Base-by-base conservation (phyloP, 2,888 invertebrate species). In the Anoplius nigerrimus region DNA sequence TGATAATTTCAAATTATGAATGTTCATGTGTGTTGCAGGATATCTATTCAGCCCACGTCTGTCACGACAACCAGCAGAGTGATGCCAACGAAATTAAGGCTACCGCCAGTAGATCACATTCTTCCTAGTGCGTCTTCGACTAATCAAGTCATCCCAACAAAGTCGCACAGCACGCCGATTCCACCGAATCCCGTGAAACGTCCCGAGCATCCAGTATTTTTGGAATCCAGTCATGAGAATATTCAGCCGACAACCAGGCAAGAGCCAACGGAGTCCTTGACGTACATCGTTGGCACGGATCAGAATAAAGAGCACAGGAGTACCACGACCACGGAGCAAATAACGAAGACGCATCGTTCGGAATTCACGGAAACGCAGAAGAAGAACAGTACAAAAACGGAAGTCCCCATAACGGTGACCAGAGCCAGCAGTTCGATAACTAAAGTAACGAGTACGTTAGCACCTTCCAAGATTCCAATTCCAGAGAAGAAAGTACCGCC, bases 231-330 rank as follows among this genome's bases (percentile, higher is more conserved):
- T 66, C 74, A 79, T 6, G 83, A 85, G 1, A 72, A 78, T 45
- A 59, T 80, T 1, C 11, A 61, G 22, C 80, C 83, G 11, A 75
- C 84, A 2, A 72, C 71, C 6, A 75, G 62, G 54, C 69, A 84
- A 20, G 83, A 86, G 53, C 82, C 86, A 0, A 89, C 88, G 0
- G 85, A 87, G 62, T 76, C 82, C 20, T 69, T 88, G 62, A 79
- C 63, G 16, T 66, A 64, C 22, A 60, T 67, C 45, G 43, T 53
- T 13, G 63, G 48, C 24, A 72, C 71, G 13, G 66, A 53, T 51
- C 66, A 70, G 46, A 65, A 48, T 54, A 72, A 63, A 48, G 69
- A 67, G 1, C 34, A 34, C 11, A 6, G 34, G 11, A 34, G 11
- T 13, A 34, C 53, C 55, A 46, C 8, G 72, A 66, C 11, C 68